A percentile compares a stretch with the other conserved stretches of the same genome.
phyloP scores from a whole-genome alignment of 2,797 vertebrate species.

The Cyprinodon diabolis region DNA sequence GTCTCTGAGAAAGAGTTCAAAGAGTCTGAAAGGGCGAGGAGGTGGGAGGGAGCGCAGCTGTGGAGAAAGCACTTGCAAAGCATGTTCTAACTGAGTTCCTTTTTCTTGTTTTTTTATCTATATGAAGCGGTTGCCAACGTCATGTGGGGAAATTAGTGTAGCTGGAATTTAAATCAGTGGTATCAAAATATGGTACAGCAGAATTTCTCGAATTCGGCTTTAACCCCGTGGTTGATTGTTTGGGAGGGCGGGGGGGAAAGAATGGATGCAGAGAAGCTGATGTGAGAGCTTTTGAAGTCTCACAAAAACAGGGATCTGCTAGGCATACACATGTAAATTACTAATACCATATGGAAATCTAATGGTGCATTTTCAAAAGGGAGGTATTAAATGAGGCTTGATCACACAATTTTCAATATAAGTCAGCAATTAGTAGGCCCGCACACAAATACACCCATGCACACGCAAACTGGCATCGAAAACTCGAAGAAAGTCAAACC shows the following conservation, averaged over 20 bases:
- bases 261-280: conserved; percentile 35
- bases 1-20: conserved; percentile 76
- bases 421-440: conserved; percentile 34
- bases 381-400: conserved; percentile 56
- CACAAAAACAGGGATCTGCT: conserved; percentile 57
- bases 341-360: conserved; percentile 62
- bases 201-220: conserved; percentile 63
- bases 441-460: conserved; percentile 4
- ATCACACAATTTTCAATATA: conserved; percentile 46
- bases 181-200: conserved; percentile 65
- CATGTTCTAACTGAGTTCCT: conserved; percentile 63
- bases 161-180: conserved; percentile 68
- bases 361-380: conserved; percentile 63
- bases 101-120: conserved; percentile 56
- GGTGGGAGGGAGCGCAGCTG: conserved; percentile 24
- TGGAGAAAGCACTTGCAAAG: conserved; percentile 66
- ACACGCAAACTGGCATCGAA: conserved; percentile 18
- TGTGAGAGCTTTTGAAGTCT: conserved; percentile 65
- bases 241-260: conserved; percentile 56
- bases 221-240: conserved; percentile 65
- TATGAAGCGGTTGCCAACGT: conserved; percentile 55
- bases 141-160: conserved; percentile 72
- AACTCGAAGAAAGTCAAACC: background rate
- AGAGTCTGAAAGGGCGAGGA: conserved; percentile 68
- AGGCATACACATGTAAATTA: conserved; percentile 62